Evolutionary conservation across 2,797 vertebrate genomes (phyloP).

Genomic region (Sebastes cheni): DNA sequence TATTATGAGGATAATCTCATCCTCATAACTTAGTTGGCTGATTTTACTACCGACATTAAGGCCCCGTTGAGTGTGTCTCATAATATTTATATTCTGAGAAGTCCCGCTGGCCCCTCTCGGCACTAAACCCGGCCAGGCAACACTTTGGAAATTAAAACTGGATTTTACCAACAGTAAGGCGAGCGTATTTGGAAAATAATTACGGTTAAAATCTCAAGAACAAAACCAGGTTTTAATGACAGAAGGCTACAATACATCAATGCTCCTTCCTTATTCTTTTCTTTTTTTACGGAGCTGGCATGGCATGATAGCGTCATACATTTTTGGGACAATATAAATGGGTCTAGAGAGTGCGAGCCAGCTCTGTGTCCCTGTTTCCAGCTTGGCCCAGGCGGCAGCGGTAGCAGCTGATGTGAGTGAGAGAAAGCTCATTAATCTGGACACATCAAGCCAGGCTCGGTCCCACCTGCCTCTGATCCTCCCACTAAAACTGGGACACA

Average conservation of each 20-base stretch:
- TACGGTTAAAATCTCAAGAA: slow-evolving; percentile 49
- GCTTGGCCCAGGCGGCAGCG: slow-evolving; percentile 54
- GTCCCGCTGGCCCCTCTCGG: slow-evolving; percentile 42
- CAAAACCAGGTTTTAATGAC: slow-evolving; percentile 45
- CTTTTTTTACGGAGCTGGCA: slow-evolving; percentile 37
- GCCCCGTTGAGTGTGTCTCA: slow-evolving; percentile 55
- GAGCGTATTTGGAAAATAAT: slow-evolving; percentile 49
- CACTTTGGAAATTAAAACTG: slow-evolving; percentile 45
- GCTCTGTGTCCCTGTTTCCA: slow-evolving; percentile 71
- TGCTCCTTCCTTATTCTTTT: slow-evolving; percentile 39
- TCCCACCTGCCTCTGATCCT: slow-evolving; percentile 79
- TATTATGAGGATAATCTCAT: slow-evolving; percentile 59
- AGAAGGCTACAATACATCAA: slow-evolving; percentile 55
- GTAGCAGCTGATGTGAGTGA: slow-evolving; percentile 71
- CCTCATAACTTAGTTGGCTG: slow-evolving; percentile 59
- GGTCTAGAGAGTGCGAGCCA: slow-evolving; percentile 57
- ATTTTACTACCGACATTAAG: slow-evolving; percentile 63
- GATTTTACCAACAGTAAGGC: slow-evolving; percentile 30
- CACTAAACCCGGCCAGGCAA: slow-evolving; percentile 47
- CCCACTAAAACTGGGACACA: slow-evolving; percentile 81
- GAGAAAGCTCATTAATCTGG: slow-evolving; percentile 80
- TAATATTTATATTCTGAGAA: slow-evolving; percentile 72
- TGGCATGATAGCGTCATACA: slow-evolving; percentile 36
- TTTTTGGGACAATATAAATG: slow-evolving; percentile 66
- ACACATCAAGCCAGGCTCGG: slow-evolving; percentile 63